These are phyloP conservation scores for Ophthalmolycus amberensis DNA, from an alignment of 2,113 vertebrate genomes.

Conservation along the genomic window DNA sequence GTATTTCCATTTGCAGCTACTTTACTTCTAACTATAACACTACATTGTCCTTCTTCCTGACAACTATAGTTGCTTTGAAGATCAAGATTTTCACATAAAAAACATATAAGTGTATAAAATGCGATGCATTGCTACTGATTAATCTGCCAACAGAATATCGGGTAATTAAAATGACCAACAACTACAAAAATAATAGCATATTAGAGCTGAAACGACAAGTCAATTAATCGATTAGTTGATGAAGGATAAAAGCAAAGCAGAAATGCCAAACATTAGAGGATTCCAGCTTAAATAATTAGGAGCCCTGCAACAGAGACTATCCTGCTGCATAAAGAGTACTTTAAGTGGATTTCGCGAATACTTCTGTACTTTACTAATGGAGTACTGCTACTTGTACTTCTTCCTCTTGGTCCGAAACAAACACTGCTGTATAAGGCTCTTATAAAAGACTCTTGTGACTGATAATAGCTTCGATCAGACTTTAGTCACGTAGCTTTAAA, in stretches of 20 bases:
- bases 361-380: not conserved
- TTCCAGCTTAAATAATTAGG: not conserved
- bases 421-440: not conserved
- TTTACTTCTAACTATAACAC: not conserved
- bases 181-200: not conserved
- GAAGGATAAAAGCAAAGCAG: not conserved
- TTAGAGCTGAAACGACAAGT: not conserved
- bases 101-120: not conserved
- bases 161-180: not conserved
- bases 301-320: not conserved
- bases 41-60: not conserved
- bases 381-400: not conserved
- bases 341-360: too few relatives aligned
- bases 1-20: not conserved
- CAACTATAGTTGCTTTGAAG: not conserved
- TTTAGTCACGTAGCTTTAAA: not conserved
- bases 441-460: too few relatives aligned
- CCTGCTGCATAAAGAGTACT: not conserved
- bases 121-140: not conserved
- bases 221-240: not conserved
- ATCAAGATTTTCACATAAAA: not conserved
- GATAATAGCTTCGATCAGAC: not conserved
- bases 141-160: not conserved
- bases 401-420: not conserved
- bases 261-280: not conserved